Evolutionary conservation across 2,888 invertebrate genomes (phyloP), one percentile per base, ranked within the genome.

Genomic region (Tenthredo mesomela): DNA sequence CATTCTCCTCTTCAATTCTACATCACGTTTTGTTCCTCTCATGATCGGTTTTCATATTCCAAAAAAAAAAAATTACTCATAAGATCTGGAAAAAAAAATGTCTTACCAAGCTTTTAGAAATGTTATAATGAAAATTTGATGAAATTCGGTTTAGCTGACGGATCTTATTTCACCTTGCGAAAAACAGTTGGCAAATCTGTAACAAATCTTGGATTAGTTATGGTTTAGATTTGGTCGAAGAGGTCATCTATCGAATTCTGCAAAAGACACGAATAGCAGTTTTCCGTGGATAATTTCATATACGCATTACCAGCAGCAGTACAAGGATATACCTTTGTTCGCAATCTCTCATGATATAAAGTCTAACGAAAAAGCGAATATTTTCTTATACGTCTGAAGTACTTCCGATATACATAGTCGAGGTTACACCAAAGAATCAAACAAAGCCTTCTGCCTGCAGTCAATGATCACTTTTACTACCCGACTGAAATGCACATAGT

Each of bases 171-270:
- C n/a, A n/a, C n/a, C n/a, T n/a, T n/a, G n/a, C n/a, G n/a, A n/a
- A n/a, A n/a, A n/a, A n/a, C n/a, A n/a, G n/a, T n/a, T n/a, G n/a
- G n/a, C n/a, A n/a, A n/a, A 70, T 70, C 70, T 18, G 33, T 70
- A 70, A n/a, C 70, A 18, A 70, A 70, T 70, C 33, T 70, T 33
- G 18, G n/a, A 70, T 70, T 70, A 33, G 70, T 70, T n/a, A n/a
- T 37, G 70, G 70, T n/a, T 37, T 37, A 37, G 37, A 70, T 12
- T 65, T 10, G 12, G 18, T 18, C 18, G 10, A 18, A 18, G 7
- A 65, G 25, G 12, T 61, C 61, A 61, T 25, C 25, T 18, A 5
- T 15, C 37, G 29, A 29, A 70, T 2, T 37, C 12, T 12, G 43
- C 2, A 10, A 43, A 12, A 43, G 1, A 43, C 3, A 12, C 43